Percentiles rank a stretch among this genome's conserved stretches.
These are phyloP conservation scores for Lutjanus argentimaculatus DNA, from an alignment of 2,797 vertebrate species.

Conservation along the genomic window DNA sequence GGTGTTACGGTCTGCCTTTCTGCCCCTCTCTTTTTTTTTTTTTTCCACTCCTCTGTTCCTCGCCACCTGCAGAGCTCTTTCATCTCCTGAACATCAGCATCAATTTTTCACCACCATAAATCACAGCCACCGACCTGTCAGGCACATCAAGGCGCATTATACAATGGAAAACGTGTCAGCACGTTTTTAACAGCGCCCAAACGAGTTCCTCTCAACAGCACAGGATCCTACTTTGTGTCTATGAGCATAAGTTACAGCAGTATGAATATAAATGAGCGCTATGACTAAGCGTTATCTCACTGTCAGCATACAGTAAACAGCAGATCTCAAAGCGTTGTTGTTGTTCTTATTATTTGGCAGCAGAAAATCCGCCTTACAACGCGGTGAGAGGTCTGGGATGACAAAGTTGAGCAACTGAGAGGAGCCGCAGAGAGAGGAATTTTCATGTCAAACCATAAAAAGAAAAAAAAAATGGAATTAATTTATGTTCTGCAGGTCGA, in stretches of 20 bases:
- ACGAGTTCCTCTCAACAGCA: slow-evolving; percentile 14
- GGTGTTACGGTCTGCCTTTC: neutral
- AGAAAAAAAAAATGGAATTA: slow-evolving; percentile 57
- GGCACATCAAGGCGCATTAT: slow-evolving; percentile 52
- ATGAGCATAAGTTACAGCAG: slow-evolving; percentile 57
- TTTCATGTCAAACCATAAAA: slow-evolving; percentile 8
- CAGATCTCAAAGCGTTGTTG: slow-evolving; percentile 23
- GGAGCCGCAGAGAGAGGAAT: slow-evolving; percentile 7
- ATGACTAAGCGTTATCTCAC: slow-evolving; percentile 64
- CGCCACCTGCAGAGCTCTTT: slow-evolving; percentile 49
- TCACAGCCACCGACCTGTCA: slow-evolving; percentile 57
- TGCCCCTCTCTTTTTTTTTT: neutral
- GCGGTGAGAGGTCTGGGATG: slow-evolving; percentile 29
- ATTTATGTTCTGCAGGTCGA: slow-evolving; percentile 76
- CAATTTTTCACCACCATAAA: slow-evolving; percentile 60
- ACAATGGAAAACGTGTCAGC: slow-evolving; percentile 39
- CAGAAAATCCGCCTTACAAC: slow-evolving; percentile 15
- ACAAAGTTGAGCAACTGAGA: slow-evolving; percentile 43
- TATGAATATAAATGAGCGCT: slow-evolving; percentile 66
- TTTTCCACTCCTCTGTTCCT: slow-evolving; percentile 1
- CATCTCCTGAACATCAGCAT: slow-evolving; percentile 65
- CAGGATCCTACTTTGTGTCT: slow-evolving; percentile 40
- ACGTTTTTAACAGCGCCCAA: slow-evolving; percentile 20
- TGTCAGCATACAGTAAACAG: slow-evolving; percentile 45
- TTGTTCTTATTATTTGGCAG: slow-evolving; percentile 44